Base-by-base conservation (phyloP, 2,888 invertebrate genomes). In the Cristatella mucedo region DNA sequence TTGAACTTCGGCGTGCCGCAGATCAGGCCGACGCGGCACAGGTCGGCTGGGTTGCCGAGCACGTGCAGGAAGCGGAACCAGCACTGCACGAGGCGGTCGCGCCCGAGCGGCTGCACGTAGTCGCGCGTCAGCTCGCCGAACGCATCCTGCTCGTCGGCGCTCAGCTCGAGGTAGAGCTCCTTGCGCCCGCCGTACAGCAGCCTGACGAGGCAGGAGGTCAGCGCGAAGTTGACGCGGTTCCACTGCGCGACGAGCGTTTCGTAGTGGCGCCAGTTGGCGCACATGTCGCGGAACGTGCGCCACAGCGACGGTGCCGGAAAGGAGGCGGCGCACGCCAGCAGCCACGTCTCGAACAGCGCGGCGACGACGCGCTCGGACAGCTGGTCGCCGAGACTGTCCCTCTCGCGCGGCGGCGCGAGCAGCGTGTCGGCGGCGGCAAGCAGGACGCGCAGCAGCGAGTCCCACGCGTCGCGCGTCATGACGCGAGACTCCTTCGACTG, bases 61-160 rank as follows among this genome's bases (percentile, higher is more conserved):
- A 85, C 83, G 57, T 91, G 85, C 44, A 93, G 70, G 57, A 93
- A 80, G 44, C 93, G 75, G 68, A 86, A 93, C 93, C 93, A 93
- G 54, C 82, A 80, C 70, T 95, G 93, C 42, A 84, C 81, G 29
- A 91, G 77, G 44, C 85, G 84, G 47, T 63, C 63, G 60, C 87
- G 84, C 44, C 82, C 77, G 32, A 43, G 33, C 4, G 20, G 29
- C 9, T 21, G 21, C 9, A 46, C 38, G 11, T 41, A 33, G 7
- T 47, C 44, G 26, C 41, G 29, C 11, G 44, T 44, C 21, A 48
- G 32, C 18, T 41, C 44, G 20, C 26, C 21, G 7, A 41, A 37
- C 20, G 44, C 32, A 15, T 41, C 29, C 21, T 46, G 34, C 0
- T 39, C 40, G 13, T 13, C 21, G 5, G 24, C 6, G 4, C 21